Percentiles rank a stretch among this genome's conserved stretches.
phyloP scores from a whole-genome alignment of 2,888 invertebrate genomes.

The Masnerella sp. region DNA sequence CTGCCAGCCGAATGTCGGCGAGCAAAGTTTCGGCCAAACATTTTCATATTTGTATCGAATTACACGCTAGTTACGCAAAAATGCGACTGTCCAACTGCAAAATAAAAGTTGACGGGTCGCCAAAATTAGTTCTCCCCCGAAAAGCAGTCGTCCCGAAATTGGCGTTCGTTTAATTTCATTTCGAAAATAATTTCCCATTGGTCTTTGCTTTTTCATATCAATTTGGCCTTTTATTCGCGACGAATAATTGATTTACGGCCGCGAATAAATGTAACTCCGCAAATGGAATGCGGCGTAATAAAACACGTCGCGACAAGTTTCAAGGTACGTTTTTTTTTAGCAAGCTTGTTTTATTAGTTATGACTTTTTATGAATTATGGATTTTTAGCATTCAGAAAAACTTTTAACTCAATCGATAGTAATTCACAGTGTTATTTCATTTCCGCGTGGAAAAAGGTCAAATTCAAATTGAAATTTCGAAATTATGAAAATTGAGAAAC shows the following conservation, averaged over 20 bases:
- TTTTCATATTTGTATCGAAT: slow-evolving; percentile 25
- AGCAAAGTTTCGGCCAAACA: slow-evolving; percentile 24
- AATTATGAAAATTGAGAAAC: no score
- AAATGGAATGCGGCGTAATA: slow-evolving; percentile 21
- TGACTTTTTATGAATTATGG: no score
- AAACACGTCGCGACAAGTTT: not conserved
- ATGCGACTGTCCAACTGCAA: no score
- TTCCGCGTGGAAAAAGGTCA: no score
- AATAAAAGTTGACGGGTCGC: no score
- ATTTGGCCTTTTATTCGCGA: slow-evolving; percentile 13
- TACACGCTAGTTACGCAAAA: slow-evolving; percentile 13
- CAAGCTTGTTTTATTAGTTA: slow-evolving; percentile 2
- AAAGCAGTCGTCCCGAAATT: no score
- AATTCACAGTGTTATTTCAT: no score
- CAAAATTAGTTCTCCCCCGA: no score
- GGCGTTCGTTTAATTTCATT: slow-evolving; percentile 5
- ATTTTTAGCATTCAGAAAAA: no score
- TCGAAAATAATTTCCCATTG: not conserved
- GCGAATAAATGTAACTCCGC: slow-evolving; percentile 5
- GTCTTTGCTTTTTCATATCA: slow-evolving; percentile 16
- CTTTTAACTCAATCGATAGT: no score
- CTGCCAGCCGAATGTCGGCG: slow-evolving; percentile 5
- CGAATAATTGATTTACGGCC: slow-evolving; percentile 26
- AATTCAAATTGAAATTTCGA: no score
- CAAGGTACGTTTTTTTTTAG: not conserved